Conservation (phyloP, 1,140 invertebrate species). For the Sitodiplosis mosellana region DNA sequence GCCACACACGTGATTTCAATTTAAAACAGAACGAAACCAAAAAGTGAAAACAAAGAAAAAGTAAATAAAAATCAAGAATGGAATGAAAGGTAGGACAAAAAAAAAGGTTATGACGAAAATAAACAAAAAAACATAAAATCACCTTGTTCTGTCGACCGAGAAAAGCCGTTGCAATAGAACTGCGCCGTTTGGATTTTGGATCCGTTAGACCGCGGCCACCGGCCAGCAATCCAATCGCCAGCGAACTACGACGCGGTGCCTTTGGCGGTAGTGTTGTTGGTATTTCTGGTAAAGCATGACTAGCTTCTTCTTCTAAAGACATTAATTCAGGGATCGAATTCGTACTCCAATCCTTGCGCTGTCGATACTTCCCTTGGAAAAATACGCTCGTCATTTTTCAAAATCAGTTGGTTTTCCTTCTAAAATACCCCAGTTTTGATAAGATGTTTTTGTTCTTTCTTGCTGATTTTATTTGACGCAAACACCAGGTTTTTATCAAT, state of each 20-base stretch:
- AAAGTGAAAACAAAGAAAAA: not conserved
- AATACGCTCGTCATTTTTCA: slow-evolving; percentile 2
- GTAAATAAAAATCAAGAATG: not conserved
- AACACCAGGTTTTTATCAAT: no score
- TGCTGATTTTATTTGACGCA: no score
- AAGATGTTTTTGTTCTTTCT: no score
- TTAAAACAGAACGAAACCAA: not conserved
- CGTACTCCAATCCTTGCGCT: slow-evolving; percentile 26
- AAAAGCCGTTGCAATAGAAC: slow-evolving; percentile 22
- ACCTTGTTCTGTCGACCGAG: slow-evolving; percentile 16
- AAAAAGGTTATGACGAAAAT: not conserved
- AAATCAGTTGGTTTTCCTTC: no score
- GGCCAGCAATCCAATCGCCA: slow-evolving; percentile 17
- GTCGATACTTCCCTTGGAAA: slow-evolving; percentile 16
- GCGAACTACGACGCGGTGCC: slow-evolving; percentile 20
- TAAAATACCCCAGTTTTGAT: no score
- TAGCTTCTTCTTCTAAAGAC: slow-evolving; percentile 23
- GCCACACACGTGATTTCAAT: not conserved
- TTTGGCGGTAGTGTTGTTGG: slow-evolving; percentile 13
- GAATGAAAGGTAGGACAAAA: not conserved
- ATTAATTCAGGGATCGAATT: slow-evolving; percentile 25
- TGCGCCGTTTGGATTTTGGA: slow-evolving; percentile 21
- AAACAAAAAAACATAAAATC: not conserved
- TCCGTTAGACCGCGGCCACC: slow-evolving; percentile 15
- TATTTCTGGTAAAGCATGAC: not conserved